Percentiles rank a stretch among this genome's conserved stretches.
phyloP scores from a whole-genome alignment of 2,797 vertebrate genomes.

The Hydrolagus colliei region DNA sequence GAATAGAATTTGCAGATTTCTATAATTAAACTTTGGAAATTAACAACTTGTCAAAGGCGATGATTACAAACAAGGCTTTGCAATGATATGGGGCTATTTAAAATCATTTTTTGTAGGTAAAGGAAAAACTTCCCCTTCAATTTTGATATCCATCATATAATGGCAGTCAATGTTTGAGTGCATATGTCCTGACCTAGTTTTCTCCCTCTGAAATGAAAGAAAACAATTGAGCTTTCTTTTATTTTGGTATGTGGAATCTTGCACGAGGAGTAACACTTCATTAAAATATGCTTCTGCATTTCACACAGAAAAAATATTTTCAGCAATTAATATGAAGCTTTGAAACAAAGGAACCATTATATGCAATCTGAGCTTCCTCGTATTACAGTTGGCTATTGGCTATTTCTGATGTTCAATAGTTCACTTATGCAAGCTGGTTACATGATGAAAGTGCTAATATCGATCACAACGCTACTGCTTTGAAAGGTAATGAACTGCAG shows the following conservation, averaged over 20 bases:
- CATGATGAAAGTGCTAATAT: neutral
- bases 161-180: neutral
- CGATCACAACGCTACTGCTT: neutral
- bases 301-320: no score
- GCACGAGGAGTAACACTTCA: no score
- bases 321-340: no score
- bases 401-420: constrained; percentile 2
- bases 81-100: neutral
- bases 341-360: neutral
- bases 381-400: neutral
- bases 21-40: neutral
- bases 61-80: neutral
- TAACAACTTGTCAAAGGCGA: neutral
- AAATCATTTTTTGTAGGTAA: neutral
- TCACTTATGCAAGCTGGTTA: neutral
- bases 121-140: neutral
- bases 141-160: neutral
- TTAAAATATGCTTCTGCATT: no score
- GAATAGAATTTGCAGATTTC: neutral
- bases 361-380: neutral
- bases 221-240: neutral
- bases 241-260: neutral
- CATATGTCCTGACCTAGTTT: neutral
- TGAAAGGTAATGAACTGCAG: neutral
- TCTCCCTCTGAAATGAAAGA: neutral